These are phyloP conservation scores for Microtus pennsylvanicus DNA, from an alignment of 2,113 vertebrate species.

Conservation along the genomic window DNA sequence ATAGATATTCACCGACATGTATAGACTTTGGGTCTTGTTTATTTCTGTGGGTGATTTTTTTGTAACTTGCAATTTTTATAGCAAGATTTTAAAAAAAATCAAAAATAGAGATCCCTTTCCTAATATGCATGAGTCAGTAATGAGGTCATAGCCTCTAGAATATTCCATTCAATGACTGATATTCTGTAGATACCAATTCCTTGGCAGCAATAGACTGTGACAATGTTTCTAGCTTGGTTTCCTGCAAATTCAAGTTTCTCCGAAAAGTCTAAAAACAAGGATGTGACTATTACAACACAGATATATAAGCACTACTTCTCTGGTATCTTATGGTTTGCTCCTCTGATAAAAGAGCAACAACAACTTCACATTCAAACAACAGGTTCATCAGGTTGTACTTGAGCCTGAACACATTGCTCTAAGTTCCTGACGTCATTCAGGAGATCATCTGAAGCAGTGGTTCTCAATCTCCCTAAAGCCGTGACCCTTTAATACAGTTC, in stretches of 20 bases:
- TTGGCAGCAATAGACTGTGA: background rate
- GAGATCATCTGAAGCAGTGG: background rate
- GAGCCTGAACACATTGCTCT: background rate
- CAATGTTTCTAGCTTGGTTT: background rate
- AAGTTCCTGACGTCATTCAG: background rate
- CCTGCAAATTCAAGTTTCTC: background rate
- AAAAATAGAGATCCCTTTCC: background rate
- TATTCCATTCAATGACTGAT: background rate
- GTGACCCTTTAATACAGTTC: background rate
- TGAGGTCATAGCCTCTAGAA: background rate
- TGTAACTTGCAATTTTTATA: background rate
- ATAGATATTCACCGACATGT: background rate
- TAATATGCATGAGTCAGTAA: background rate
- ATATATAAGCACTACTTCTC: background rate
- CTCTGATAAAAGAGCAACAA: background rate
- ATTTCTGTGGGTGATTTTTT: background rate
- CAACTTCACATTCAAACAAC: background rate
- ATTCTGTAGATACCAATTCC: background rate
- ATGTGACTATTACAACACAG: background rate
- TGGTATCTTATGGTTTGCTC: background rate
- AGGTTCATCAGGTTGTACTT: background rate
- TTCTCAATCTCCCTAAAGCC: background rate
- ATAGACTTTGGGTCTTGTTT: background rate
- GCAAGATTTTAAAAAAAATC: background rate
- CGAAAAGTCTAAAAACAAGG: background rate